A percentile compares a stretch with the other conserved stretches of the same genome.
Conservation (phyloP, 2,113 vertebrate species). For the Halichoerus grypus region DNA sequence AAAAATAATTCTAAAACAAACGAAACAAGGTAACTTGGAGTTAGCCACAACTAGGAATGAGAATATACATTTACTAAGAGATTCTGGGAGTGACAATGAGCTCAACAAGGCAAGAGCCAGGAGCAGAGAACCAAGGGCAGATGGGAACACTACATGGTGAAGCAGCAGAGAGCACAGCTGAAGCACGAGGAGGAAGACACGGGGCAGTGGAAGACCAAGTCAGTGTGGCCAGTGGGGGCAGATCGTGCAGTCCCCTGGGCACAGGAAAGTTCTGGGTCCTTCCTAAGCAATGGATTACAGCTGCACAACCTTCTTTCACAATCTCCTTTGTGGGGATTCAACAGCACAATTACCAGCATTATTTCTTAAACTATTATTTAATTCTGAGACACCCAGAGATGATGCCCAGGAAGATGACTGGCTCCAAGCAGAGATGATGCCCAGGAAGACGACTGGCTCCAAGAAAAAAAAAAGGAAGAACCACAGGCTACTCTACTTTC, state of each 20-base stretch:
- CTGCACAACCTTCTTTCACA: not conserved
- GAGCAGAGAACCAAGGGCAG: not conserved
- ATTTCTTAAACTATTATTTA: not conserved
- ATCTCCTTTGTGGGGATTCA: not conserved
- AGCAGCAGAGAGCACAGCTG: not conserved
- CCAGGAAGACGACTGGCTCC: fast-evolving
- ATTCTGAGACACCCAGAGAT: not conserved
- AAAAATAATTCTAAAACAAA: not conserved
- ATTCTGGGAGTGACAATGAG: not conserved
- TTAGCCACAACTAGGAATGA: not conserved
- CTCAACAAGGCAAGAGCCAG: not conserved
- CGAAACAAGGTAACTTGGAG: not conserved
- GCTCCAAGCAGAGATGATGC: not conserved
- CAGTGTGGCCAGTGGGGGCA: not conserved
- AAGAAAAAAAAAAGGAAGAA: not conserved
- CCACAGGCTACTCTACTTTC: fast-evolving
- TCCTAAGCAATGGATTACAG: not conserved
- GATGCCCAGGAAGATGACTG: fast-evolving
- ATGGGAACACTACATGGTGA: fast-evolving
- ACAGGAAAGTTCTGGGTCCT: fast-evolving
- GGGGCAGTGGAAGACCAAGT: fast-evolving
- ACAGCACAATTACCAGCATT: fast-evolving
- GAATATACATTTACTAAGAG: not conserved
- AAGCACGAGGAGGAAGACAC: fast-evolving
- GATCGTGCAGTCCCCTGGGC: too few species aligned